Conservation (phyloP, 2,888 invertebrate genomes). For the Acleris literana region DNA sequence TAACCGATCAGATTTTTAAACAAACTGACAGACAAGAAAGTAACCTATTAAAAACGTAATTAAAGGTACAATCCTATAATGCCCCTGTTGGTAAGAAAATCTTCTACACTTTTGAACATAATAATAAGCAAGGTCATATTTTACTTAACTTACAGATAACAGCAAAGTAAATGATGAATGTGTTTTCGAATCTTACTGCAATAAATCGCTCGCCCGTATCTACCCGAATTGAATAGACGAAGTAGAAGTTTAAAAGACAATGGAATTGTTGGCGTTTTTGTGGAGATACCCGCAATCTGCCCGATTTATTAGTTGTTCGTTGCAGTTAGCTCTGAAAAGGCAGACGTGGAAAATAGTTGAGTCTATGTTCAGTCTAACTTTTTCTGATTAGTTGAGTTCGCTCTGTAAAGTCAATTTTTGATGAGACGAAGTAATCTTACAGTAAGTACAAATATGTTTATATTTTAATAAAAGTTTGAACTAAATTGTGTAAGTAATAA, state of each 20-base stretch:
- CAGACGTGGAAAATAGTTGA: conserved; percentile 30
- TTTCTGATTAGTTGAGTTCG: conserved; percentile 14
- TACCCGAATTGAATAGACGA: conserved; percentile 31
- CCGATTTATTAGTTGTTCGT: conserved; percentile 56
- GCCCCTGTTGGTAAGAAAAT: no score
- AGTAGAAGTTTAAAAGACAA: conserved; percentile 50
- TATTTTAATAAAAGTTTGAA: no score
- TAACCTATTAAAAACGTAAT: no score
- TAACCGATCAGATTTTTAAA: no score
- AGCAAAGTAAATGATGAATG: conserved; percentile 20
- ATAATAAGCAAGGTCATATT: no score
- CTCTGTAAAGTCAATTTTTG: conserved; percentile 4
- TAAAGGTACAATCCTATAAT: no score
- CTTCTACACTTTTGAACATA: no score
- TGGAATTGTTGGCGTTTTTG: conserved; percentile 39
- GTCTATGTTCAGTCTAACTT: conserved; percentile 29
- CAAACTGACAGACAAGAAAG: no score
- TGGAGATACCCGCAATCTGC: conserved; percentile 48
- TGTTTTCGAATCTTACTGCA: conserved; percentile 27
- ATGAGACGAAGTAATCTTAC: neutral
- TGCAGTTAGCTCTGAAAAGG: conserved; percentile 42
- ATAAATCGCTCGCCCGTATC: conserved; percentile 35
- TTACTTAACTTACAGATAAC: neutral
- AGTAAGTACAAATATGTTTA: no score
- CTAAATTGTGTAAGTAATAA: no score